phyloP scores from a whole-genome alignment of 2,113 vertebrate genomes.

The Porphyrio hochstetteri region DNA sequence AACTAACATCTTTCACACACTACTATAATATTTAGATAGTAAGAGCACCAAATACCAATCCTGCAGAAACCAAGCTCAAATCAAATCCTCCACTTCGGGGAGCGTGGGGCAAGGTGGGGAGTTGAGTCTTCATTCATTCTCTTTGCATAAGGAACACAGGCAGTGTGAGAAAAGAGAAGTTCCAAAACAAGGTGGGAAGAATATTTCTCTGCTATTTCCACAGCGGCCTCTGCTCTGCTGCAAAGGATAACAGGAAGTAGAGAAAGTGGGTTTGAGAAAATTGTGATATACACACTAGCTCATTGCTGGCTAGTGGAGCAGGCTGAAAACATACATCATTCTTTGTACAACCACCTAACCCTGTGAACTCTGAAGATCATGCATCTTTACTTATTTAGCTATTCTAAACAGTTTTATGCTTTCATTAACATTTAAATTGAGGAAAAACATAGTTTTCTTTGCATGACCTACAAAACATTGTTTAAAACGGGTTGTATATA shows the following conservation, averaged over 20 bases:
- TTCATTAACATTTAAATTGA: not conserved
- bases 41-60: not conserved
- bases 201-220: not conserved
- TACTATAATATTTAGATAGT: not conserved
- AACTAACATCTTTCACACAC: not conserved
- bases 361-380: not conserved
- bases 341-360: not conserved
- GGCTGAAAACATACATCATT: not conserved
- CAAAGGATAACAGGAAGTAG: not conserved
- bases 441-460: not conserved
- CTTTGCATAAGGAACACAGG: not conserved
- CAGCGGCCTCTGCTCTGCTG: not conserved
- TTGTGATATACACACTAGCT: not conserved
- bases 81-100: not conserved
- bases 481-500: not conserved
- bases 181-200: not conserved
- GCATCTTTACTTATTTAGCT: not conserved
- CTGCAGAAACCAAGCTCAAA: not conserved
- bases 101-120: not conserved
- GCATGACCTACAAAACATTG: not conserved
- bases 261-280: not conserved
- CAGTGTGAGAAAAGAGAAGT: slow-evolving; percentile 31
- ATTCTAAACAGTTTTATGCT: not conserved
- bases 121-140: not conserved
- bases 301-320: not conserved